Percentiles rank a stretch among this genome's conserved stretches.
Conservation (phyloP, 2,888 invertebrate genomes). For the Aspidiotus rigidus region DNA sequence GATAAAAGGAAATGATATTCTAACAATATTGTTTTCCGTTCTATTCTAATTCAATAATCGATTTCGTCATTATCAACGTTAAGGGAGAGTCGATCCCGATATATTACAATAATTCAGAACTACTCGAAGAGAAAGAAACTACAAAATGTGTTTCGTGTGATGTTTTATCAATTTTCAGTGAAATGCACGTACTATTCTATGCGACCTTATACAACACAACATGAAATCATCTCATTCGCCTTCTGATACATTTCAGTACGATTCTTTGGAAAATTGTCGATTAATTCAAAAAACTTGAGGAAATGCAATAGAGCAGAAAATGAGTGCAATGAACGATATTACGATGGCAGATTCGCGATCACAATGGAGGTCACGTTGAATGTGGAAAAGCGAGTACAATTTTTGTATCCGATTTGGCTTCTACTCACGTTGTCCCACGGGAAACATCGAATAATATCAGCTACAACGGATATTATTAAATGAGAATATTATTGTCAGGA, state of each 20-base stretch:
- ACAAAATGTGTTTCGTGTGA: no score
- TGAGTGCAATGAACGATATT: conserved; percentile 6
- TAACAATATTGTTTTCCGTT: no score
- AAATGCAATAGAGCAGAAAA: conserved; percentile 5
- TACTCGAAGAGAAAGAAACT: no score
- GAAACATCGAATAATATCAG: conserved; percentile 48
- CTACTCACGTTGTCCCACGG: conserved; percentile 59
- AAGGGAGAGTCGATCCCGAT: no score
- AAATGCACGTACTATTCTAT: no score
- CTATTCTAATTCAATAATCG: no score
- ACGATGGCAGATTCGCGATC: not conserved
- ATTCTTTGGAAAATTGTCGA: not conserved
- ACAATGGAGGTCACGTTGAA: conserved; percentile 36
- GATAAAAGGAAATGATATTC: no score
- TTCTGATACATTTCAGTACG: not conserved
- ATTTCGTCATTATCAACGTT: no score
- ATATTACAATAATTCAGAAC: no score
- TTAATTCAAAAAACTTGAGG: not conserved
- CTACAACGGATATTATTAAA: conserved; percentile 7
- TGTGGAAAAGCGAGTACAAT: conserved; percentile 6
- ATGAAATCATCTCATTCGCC: not conserved
- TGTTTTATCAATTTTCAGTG: no score
- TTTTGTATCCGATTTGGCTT: conserved; percentile 1
- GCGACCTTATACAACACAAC: not conserved
- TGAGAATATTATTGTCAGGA: conserved; percentile 30